Evolutionary conservation across 2,888 invertebrate species (phyloP), one percentile per base, ranked within the genome.

Genomic region (Tetragnatha montana): DNA sequence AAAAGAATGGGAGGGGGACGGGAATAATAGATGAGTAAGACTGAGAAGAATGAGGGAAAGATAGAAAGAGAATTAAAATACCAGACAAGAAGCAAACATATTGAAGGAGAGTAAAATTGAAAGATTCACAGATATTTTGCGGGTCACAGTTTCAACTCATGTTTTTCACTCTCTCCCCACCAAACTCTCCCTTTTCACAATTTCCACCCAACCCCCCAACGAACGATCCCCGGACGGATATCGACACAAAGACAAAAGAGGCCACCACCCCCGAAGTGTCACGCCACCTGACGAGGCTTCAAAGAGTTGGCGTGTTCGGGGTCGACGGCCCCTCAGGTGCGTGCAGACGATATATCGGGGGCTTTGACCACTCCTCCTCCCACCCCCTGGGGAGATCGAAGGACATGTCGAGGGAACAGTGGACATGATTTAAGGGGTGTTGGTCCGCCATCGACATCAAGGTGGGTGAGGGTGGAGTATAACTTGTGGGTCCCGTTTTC

Each of bases 291-390:
- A n/a, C 74, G 49, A 60, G 21, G 74, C 60, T 17, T n/a, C 74
- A 74, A 82, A 68, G 82, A 82, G 82, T 82, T 82, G 74, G 82
- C 74, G 70, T 50, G 60, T 21, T 8, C 69, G 49, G 81, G 81
- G 81, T 81, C 81, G 81, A 71, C 81, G 81, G 60, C 82, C 82
- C 74, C 47, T 81, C 60, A 21, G 22, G 60, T 70, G 80, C 80
- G 80, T 81, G 80, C 80, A 81, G 80, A 81, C 80, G 80, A 81
- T 68, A n/a, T 76, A 14, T 51, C 60, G 22, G 73, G 21, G 73
- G 12, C 19, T 19, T 73, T 73, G 73, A 22, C 60, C 60, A 60
- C 60, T 60, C 60, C 60, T 60, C 4, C 60, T 17, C 10, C 60
- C 60, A 60, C 60, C 60, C 60, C 60, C 60, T 4, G 60, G 60